phyloP scores from a whole-genome alignment of 1,140 invertebrate species.

The Frieseomelitta varia region DNA sequence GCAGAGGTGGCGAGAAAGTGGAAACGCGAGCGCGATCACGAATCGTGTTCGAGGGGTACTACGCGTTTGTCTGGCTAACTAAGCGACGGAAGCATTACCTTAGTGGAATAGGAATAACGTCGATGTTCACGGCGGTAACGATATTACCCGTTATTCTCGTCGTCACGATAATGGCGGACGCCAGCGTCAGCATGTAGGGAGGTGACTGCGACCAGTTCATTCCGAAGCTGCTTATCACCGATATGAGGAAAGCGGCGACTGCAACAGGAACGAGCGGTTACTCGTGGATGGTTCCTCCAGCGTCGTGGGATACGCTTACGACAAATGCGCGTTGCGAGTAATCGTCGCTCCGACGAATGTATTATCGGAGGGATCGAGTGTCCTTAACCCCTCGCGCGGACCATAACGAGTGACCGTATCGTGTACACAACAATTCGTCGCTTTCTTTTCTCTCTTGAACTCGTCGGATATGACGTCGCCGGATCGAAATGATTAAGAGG shows the following conservation, averaged over 20 bases:
- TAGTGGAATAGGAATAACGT: constrained; percentile 75
- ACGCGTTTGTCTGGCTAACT: neutral
- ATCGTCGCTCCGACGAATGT: neutral
- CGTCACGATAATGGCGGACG: constrained; percentile 73
- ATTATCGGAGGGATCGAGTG: too few relatives aligned
- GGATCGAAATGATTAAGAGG: too few relatives aligned
- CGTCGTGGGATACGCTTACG: neutral
- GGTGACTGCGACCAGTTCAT: constrained; percentile 77
- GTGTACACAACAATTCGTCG: too few relatives aligned
- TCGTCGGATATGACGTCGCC: too few relatives aligned
- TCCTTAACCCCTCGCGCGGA: too few relatives aligned
- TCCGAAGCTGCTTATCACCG: constrained; percentile 73
- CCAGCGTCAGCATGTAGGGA: constrained; percentile 74
- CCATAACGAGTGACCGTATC: too few relatives aligned
- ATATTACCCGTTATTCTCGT: constrained; percentile 73
- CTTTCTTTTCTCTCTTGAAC: too few relatives aligned
- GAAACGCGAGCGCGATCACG: neutral
- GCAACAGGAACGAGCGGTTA: constrained; percentile 51
- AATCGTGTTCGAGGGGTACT: neutral
- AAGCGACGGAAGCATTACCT: constrained; percentile 70
- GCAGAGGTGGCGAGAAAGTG: too few relatives aligned
- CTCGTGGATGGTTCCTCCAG: neutral
- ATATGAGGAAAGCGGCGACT: constrained; percentile 71
- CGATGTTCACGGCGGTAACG: constrained; percentile 67
- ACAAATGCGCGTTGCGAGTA: neutral